Conservation (phyloP, 2,797 vertebrate genomes). For the Centropyge bicolor region DNA sequence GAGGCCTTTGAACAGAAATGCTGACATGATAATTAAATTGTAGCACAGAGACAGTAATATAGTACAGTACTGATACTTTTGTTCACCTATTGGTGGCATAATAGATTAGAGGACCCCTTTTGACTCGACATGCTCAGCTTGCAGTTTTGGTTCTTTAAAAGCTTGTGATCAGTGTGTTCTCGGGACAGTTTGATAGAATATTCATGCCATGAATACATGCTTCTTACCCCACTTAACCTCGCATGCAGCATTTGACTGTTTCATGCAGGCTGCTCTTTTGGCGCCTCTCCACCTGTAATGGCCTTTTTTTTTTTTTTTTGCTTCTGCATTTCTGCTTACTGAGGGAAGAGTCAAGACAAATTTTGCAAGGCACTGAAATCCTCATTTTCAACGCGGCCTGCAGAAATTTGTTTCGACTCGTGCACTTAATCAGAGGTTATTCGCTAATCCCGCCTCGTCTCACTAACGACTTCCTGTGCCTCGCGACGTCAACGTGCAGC, state of each 20-base stretch:
- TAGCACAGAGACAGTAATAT: conserved; percentile 73
- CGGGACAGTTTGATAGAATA: conserved; percentile 77
- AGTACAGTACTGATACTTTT: conserved; percentile 78
- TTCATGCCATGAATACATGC: conserved; percentile 74
- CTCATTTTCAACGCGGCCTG: conserved; percentile 16
- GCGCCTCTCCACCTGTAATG: conserved; percentile 46
- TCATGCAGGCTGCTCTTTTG: conserved; percentile 40
- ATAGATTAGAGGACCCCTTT: conserved; percentile 81
- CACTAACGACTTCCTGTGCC: conserved; percentile 54
- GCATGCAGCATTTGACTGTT: conserved; percentile 58
- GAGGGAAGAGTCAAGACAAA: conserved; percentile 14
- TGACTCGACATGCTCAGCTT: conserved; percentile 79
- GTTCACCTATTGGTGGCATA: conserved; percentile 83
- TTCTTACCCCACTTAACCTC: conserved; percentile 62
- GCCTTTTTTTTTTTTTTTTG: conserved; percentile 38
- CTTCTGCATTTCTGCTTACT: conserved; percentile 40
- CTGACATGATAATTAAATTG: conserved; percentile 87
- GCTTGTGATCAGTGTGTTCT: conserved; percentile 77
- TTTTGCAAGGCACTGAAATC: conserved; percentile 21
- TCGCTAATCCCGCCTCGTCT: conserved; percentile 46
- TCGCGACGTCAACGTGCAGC: conserved; percentile 17
- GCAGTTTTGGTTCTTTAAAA: conserved; percentile 79
- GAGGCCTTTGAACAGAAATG: conserved; percentile 84
- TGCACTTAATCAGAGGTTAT: conserved; percentile 62
- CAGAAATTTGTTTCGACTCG: conserved; percentile 48